phyloP scores from a whole-genome alignment of 2,797 vertebrate genomes.

The Tarsius wallacei region DNA sequence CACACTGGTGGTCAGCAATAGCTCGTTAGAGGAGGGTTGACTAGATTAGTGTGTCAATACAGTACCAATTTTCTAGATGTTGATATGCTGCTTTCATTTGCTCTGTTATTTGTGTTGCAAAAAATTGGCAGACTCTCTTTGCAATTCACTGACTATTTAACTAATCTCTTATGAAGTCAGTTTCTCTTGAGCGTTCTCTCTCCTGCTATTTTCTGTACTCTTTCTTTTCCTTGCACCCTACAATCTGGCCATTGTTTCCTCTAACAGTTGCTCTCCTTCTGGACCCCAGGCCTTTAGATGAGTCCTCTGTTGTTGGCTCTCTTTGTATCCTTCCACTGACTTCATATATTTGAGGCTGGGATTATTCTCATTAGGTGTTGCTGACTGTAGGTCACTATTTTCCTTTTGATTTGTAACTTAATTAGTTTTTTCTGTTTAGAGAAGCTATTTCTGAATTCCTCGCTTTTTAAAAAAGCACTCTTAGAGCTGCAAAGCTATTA shows the following conservation, averaged over 20 bases:
- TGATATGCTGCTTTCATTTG: neutral
- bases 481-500: neutral
- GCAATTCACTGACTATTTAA: neutral
- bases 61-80: conserved; percentile 1
- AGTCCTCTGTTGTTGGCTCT: neutral
- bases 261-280: neutral
- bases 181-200: neutral
- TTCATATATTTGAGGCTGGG: neutral
- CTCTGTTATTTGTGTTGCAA: neutral
- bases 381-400: neutral
- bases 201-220: neutral
- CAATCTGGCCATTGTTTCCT: neutral
- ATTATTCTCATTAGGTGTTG: neutral
- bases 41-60: neutral
- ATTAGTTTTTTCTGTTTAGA: neutral
- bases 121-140: neutral
- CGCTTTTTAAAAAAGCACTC: neutral
- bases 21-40: neutral
- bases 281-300: neutral
- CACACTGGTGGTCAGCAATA: neutral
- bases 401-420: neutral
- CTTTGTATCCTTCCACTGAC: neutral
- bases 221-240: neutral
- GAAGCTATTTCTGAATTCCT: neutral
- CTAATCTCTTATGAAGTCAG: neutral